Conservation (phyloP, 2,797 vertebrate genomes). For the Epinephelus awoara region DNA sequence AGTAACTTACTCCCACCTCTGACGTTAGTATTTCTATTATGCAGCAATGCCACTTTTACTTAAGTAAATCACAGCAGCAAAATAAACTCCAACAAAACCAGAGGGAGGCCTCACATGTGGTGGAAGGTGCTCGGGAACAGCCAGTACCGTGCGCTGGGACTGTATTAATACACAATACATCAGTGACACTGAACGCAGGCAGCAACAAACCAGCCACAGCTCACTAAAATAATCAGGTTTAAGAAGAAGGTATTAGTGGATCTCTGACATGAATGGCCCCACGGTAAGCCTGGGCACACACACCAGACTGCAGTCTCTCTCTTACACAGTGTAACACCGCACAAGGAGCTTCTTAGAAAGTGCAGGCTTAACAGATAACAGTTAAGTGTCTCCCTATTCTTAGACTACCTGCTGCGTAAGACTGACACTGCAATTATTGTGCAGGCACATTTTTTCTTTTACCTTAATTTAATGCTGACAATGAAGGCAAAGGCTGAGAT, state of each 20-base stretch:
- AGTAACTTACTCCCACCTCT: no score
- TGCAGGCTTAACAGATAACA: slow-evolving; percentile 68
- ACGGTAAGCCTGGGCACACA: slow-evolving; percentile 49
- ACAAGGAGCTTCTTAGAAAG: slow-evolving; percentile 62
- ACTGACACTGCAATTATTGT: slow-evolving; percentile 47
- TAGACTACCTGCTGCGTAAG: slow-evolving; percentile 34
- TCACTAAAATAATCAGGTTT: slow-evolving; percentile 69
- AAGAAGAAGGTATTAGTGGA: slow-evolving; percentile 62
- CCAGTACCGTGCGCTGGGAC: not conserved
- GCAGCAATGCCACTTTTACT: not conserved
- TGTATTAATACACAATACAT: slow-evolving; percentile 48
- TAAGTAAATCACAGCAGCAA: not conserved
- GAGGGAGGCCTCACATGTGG: not conserved
- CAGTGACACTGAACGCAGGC: slow-evolving; percentile 27
- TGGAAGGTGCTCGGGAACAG: no score
- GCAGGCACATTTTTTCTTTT: not conserved
- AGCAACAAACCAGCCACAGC: slow-evolving; percentile 23
- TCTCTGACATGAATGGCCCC: slow-evolving; percentile 54
- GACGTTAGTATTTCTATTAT: no score
- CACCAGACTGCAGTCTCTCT: slow-evolving; percentile 8
- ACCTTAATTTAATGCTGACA: no score
- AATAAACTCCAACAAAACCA: not conserved
- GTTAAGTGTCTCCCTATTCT: slow-evolving; percentile 68
- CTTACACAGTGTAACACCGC: not conserved
- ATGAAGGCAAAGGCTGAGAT: not conserved